Evolutionary conservation across 2,797 vertebrate genomes (phyloP).

Genomic region (Propithecus deckenii): DNA sequence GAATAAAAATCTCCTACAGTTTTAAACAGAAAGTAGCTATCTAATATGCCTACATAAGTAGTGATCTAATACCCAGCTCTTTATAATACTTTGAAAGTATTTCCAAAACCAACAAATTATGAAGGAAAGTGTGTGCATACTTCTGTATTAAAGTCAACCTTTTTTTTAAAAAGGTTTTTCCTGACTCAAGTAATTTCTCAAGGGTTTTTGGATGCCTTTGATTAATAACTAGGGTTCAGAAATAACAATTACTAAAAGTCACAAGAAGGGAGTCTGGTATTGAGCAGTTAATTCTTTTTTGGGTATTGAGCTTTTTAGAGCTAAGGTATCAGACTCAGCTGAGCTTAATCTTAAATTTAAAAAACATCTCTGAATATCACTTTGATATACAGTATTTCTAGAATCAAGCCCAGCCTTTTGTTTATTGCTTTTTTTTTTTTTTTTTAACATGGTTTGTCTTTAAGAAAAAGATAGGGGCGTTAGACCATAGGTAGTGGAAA

Average conservation of each 20-base stretch:
- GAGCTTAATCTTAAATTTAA: slow-evolving; percentile 15
- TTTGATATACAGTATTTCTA: slow-evolving; percentile 15
- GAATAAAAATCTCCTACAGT: not conserved
- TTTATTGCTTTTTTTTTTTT: slow-evolving; percentile 28
- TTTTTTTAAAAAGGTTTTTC: not conserved
- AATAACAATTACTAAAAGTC: slow-evolving; percentile 54
- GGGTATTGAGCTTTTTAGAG: not conserved
- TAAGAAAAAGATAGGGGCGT: slow-evolving; percentile 2
- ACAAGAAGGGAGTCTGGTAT: not conserved
- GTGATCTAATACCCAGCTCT: not conserved
- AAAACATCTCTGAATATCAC: not conserved
- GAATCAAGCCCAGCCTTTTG: not conserved
- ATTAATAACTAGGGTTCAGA: slow-evolving; percentile 44
- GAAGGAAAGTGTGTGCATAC: slow-evolving; percentile 48
- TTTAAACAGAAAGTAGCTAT: slow-evolving; percentile 22
- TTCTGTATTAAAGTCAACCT: slow-evolving; percentile 31
- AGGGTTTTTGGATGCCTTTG: not conserved
- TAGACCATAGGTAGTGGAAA: slow-evolving; percentile 20
- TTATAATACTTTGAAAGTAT: slow-evolving; percentile 25
- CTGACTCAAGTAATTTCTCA: slow-evolving; percentile 51
- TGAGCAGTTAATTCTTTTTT: slow-evolving; percentile 9
- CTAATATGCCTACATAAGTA: not conserved
- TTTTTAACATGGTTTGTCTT: slow-evolving; percentile 2
- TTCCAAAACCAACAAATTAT: slow-evolving; percentile 34
- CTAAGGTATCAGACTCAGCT: slow-evolving; percentile 39